Evolutionary conservation across 2,888 invertebrate genomes (phyloP), one percentile per base, ranked within the genome.

Genomic region (Pseudanteris insignis): DNA sequence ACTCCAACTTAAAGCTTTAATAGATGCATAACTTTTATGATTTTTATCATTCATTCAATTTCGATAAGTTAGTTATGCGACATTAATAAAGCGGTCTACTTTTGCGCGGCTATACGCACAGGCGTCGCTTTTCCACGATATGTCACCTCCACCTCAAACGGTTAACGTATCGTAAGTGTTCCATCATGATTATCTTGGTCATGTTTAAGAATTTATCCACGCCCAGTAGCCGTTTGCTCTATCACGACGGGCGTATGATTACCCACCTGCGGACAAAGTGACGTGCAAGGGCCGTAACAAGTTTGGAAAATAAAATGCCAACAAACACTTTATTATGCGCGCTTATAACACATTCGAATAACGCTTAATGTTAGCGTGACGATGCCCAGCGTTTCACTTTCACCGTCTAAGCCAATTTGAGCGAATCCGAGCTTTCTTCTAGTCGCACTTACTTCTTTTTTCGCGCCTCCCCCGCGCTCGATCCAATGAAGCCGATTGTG

Each of bases 151-250:
- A 30, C 36, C 25, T 57, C 43, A 41, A 55, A 25, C 33, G 47
- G 41, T 33, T 57, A 55, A 50, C 38, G 36, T 33, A 53, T 67
- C 63, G 64, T 68, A 69, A 68, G 68, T 67, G 70, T 68, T 71
- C 70, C 67, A 72, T 72, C 72, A 72, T 66, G 55, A 70, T 70
- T 72, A 70, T 67, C 67, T 66, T 68, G 67, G 64, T 68, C 68
- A 67, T 69, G 69, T 68, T 70, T 67, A 68, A 69, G 72, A 74
- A 75, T 77, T 75, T 73, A 75, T 77, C 74, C 73, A 76, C 75
- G 75, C 75, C 75, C 77, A 74, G 78, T 78, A 77, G 78, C 76
- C 69, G 72, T 68, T 66, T 18, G 70, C 70, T 68, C 73, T 73
- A 75, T 77, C 75, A 69, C 71, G 64, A 71, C 67, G 67, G 67